These are phyloP conservation scores for Oryzias sinensis DNA, from an alignment of 2,797 vertebrate species.

Conservation along the genomic window DNA sequence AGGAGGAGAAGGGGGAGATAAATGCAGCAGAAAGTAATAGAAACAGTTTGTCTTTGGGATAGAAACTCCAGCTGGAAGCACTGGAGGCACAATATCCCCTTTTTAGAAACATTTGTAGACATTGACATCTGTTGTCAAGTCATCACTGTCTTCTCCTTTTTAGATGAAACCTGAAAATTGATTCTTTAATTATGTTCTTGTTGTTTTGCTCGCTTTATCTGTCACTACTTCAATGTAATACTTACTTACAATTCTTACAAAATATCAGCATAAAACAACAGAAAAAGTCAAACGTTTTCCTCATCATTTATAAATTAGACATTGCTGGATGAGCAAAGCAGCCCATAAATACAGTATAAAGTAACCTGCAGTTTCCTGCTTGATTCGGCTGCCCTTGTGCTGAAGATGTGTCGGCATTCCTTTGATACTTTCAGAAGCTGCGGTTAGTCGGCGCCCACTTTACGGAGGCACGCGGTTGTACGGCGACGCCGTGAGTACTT, in stretches of 20 bases:
- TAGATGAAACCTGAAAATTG: too few species aligned
- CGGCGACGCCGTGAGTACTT: conserved; percentile 27
- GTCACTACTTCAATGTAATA: background rate
- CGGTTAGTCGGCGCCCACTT: too few species aligned
- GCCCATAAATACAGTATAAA: too few species aligned
- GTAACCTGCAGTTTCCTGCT: background rate
- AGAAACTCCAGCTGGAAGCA: conserved; percentile 23
- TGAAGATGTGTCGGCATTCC: conserved; percentile 25
- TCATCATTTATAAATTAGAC: too few species aligned
- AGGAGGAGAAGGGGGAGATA: background rate
- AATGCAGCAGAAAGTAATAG: conserved; percentile 14
- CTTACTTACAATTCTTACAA: too few species aligned
- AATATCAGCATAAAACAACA: too few species aligned
- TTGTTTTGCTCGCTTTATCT: background rate
- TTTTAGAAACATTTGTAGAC: conserved; percentile 6
- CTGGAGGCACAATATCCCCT: conserved; percentile 14
- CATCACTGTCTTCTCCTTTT: background rate
- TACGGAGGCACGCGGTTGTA: conserved; percentile 33
- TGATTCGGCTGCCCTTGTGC: conserved; percentile 37
- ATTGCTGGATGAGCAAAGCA: too few species aligned
- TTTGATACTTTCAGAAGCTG: conserved; percentile 23
- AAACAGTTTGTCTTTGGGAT: conserved; percentile 21
- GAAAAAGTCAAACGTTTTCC: background rate
- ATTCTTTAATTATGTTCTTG: too few species aligned
- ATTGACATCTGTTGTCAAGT: conserved; percentile 21